Conservation (phyloP, 1,140 invertebrate species). For the Megalopta genalis region DNA sequence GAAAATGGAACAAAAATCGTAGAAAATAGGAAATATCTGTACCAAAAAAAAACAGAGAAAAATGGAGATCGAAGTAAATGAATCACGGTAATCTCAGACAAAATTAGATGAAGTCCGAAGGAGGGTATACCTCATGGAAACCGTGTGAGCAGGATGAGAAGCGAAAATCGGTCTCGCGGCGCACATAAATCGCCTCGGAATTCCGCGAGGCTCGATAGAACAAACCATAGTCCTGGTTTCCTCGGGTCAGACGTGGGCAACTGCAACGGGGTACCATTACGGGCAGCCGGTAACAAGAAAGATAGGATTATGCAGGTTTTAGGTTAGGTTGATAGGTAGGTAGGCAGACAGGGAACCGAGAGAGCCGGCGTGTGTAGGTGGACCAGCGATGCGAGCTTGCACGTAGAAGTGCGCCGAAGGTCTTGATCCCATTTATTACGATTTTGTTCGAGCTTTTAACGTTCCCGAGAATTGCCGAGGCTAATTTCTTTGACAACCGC, state of each 20-base stretch:
- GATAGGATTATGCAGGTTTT: conserved; percentile 31
- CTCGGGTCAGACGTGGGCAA: not conserved
- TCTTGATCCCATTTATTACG: conserved; percentile 14
- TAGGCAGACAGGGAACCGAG: conserved; percentile 21
- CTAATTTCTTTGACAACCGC: not conserved
- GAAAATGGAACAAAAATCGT: too few relatives aligned
- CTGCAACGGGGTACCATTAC: conserved; percentile 11
- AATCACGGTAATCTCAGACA: too few relatives aligned
- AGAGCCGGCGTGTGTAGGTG: conserved; percentile 14
- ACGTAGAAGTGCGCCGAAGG: conserved; percentile 4
- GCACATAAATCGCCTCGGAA: conserved; percentile 14
- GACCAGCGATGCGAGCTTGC: conserved; percentile 13
- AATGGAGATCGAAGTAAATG: too few relatives aligned
- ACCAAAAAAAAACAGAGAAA: too few relatives aligned
- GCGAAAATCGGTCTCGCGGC: not conserved
- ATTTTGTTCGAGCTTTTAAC: conserved; percentile 13
- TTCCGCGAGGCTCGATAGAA: not conserved
- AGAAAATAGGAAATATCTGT: too few relatives aligned
- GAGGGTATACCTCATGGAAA: too few relatives aligned
- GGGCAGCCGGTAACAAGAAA: conserved; percentile 17
- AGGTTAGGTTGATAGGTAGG: conserved; percentile 33
- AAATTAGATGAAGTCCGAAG: too few relatives aligned
- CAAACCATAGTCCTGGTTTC: conserved; percentile 6
- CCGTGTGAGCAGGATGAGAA: not conserved
- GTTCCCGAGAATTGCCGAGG: not conserved